Conservation (phyloP, 2,797 vertebrate genomes). For the Anomalospiza imberbis region DNA sequence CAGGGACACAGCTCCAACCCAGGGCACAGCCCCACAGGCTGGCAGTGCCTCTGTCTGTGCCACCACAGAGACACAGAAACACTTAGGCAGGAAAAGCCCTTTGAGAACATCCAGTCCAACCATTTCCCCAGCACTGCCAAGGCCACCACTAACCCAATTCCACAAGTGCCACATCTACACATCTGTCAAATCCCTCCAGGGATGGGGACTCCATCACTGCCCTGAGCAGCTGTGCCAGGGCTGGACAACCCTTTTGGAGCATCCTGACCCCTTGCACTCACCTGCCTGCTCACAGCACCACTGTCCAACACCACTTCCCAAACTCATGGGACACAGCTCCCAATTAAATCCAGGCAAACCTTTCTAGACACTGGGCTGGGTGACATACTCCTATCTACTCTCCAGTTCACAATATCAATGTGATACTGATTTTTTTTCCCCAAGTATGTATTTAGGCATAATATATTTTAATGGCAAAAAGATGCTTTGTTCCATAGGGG, state of each 20-base stretch:
- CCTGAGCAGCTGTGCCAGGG: not conserved
- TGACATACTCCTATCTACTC: not conserved
- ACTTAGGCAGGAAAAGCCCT: not conserved
- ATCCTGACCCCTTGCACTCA: accelerated
- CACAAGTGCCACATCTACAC: not conserved
- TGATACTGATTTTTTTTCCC: not conserved
- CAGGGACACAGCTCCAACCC: accelerated
- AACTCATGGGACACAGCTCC: accelerated
- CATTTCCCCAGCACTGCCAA: not conserved
- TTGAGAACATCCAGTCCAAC: not conserved
- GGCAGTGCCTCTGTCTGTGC: not conserved
- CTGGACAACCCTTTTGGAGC: not conserved
- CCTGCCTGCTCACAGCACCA: not conserved
- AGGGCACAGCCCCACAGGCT: not conserved
- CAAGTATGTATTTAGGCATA: not conserved
- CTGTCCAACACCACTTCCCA: not conserved
- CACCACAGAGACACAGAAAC: not conserved
- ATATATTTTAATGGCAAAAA: constrained; percentile 50
- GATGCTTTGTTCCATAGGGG: constrained; percentile 6
- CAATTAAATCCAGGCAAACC: not conserved
- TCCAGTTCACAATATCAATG: not conserved
- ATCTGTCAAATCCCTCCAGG: not conserved
- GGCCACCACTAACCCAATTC: not conserved
- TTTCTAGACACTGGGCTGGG: not conserved
- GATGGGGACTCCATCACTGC: not conserved